These are phyloP conservation scores for Coenobita brevimanus DNA, from an alignment of 1,140 invertebrate genomes.

Conservation along the genomic window DNA sequence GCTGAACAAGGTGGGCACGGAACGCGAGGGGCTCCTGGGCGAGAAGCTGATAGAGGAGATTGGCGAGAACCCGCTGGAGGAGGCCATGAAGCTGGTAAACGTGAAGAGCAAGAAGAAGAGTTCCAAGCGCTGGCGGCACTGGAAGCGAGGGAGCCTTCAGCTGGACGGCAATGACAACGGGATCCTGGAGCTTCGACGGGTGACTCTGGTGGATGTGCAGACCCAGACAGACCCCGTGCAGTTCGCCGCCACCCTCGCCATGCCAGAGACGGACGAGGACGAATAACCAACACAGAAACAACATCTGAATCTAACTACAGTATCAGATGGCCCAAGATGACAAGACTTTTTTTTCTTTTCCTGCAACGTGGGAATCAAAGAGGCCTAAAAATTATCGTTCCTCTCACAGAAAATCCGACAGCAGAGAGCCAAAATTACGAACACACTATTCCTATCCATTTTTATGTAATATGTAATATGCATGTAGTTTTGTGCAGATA, in stretches of 20 bases:
- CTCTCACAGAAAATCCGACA: no score
- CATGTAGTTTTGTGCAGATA: no score
- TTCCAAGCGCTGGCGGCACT: not conserved
- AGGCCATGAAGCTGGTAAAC: not conserved
- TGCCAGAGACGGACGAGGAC: constrained; percentile 25
- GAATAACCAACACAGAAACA: no score
- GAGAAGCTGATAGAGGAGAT: not conserved
- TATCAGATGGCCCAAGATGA: no score
- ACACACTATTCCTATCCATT: no score
- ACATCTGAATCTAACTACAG: no score
- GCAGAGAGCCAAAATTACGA: no score
- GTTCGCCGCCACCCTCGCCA: constrained; percentile 11
- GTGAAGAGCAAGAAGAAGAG: constrained; percentile 17
- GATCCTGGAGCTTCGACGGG: constrained; percentile 18
- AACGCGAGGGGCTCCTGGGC: constrained; percentile 21
- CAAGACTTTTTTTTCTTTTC: no score
- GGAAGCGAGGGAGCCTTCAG: constrained; percentile 30
- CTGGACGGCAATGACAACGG: constrained; percentile 40
- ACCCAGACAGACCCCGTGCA: constrained; percentile 44
- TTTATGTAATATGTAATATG: no score
- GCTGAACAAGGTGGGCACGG: not conserved
- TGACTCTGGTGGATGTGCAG: constrained; percentile 43
- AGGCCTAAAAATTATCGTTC: no score
- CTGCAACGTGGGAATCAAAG: no score
- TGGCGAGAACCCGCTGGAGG: not conserved